Evolutionary conservation across 2,797 vertebrate species (phyloP), one percentile per base, ranked within the genome.

Genomic region (Glyptemys insculpta): DNA sequence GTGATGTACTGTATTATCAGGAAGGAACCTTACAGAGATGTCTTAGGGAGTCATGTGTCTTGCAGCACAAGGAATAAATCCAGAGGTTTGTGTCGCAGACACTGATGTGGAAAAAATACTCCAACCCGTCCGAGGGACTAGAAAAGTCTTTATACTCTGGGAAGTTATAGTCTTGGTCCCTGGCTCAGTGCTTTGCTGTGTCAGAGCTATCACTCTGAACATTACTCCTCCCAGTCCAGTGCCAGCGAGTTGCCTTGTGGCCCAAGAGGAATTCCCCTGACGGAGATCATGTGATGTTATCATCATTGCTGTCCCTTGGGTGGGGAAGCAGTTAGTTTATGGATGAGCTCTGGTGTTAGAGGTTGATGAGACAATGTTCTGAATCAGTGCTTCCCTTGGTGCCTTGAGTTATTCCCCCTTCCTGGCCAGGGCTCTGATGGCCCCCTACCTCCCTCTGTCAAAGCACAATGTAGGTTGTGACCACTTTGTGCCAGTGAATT

Each of bases 351-450:
- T 59, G 31, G 18, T 80, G 56, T 37, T 49, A 88, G 56, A 56
- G 2, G 34, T 25, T 37, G 50, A 34, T 27, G 23, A 5, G 3
- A 8, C 65, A 4, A 1, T 41, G 11, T 23, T 49, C 4, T 94
- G 72, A 86, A 82, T 31, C 34, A 16, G 31, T 14, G 65, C 19
- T 41, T 5, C n/a, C 72, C 80, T 31, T 9, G 49, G 80, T 41
- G 85, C 50, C 72, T 12, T 10, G 52, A 34, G 72, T 83, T 65
- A 92, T 92, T 52, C 80, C 74, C 15, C 79, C 15, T 82, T 89
- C 90, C 86, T 79, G 41, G 74, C 85, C 29, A 8, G 44, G 93
- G 88, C 86, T 85, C 29, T 89, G 47, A 27, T 56, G 92, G 92
- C 23, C 34, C 54, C 78, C 87, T 74, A 49, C 91, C 86, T 86